Evolutionary conservation across 2,888 invertebrate species (phyloP), one percentile per base, ranked within the genome.

Genomic region (Acanthosepion esculentum): DNA sequence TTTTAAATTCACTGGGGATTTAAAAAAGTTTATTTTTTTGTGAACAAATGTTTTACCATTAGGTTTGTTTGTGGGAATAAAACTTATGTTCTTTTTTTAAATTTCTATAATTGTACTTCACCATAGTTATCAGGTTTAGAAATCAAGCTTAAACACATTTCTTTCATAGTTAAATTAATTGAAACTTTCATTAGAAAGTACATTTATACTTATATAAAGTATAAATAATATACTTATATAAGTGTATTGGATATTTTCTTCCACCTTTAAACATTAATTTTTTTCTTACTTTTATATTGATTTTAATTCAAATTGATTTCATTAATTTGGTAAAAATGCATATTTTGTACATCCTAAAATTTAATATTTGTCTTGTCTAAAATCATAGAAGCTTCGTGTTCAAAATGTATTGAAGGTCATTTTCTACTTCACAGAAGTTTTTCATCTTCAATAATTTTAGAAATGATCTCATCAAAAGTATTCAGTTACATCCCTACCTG

Each of bases 381-480:
- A 78, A 33, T 78, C 33, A 33, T 33, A 78, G n/a, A n/a, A 55
- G 20, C 3, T 23, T 15, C 10, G 0, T 5, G 33, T n/a, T n/a
- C 78, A 78, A 33, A n/a, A 78, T 29, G 29, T 55, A 55, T 55
- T 15, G 55, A 55, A 78, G n/a, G n/a, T 33, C 12, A n/a, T 78
- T 78, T 78, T 33, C 15, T 78, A 78, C n/a, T 78, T n/a, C 12
- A 78, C n/a, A 78, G 33, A 15, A 0, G 10, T 78, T 78, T 33
- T 78, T 78, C 29, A 78, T 78, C n/a, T 78, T 78, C 78, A 78
- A n/a, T 78, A 78, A 93, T 50, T 93, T 59, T 59, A 23, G 20
- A 41, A 92, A 92, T 92, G 5, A 92, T 26, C 41, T 92, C 92
- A 92, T 48, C 92, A 92, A 92, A 92, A 29, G 23, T 92, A 41